phyloP scores from a whole-genome alignment of 2,888 invertebrate species.

The Orthonevra nobilis region DNA sequence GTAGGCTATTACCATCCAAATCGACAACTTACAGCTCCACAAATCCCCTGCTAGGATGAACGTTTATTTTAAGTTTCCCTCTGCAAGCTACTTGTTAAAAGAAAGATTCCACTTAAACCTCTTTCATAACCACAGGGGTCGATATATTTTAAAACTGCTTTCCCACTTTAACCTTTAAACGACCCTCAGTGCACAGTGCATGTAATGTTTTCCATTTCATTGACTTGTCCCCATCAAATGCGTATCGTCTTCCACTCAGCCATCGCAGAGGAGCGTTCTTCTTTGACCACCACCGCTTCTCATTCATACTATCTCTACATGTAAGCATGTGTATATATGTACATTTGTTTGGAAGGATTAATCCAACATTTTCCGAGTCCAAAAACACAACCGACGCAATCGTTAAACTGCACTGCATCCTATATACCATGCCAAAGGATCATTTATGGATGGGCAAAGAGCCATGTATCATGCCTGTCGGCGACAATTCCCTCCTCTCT shows the following conservation, averaged over 20 bases:
- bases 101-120: too few species aligned
- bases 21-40: too few species aligned
- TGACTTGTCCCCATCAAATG: slow-evolving; percentile 51
- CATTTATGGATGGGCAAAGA: slow-evolving; percentile 56
- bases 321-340: not conserved
- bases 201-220: slow-evolving; percentile 50
- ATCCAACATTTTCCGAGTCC: slow-evolving; percentile 26
- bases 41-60: too few species aligned
- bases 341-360: slow-evolving; percentile 10
- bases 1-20: too few species aligned
- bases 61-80: too few species aligned
- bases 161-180: slow-evolving; percentile 27
- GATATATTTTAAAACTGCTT: slow-evolving; percentile 5
- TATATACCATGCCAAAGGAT: slow-evolving; percentile 49
- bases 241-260: slow-evolving; percentile 51
- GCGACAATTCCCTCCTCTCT: slow-evolving; percentile 42
- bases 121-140: not conserved
- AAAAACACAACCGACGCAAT: slow-evolving; percentile 51
- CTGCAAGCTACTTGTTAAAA: too few species aligned
- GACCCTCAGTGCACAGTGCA: slow-evolving; percentile 19
- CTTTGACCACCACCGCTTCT: slow-evolving; percentile 42
- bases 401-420: slow-evolving; percentile 62
- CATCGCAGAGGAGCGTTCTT: slow-evolving; percentile 43
- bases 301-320: not conserved
- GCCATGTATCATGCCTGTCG: slow-evolving; percentile 64